Conservation (phyloP, 2,113 vertebrate genomes). For the Lanius collurio region DNA sequence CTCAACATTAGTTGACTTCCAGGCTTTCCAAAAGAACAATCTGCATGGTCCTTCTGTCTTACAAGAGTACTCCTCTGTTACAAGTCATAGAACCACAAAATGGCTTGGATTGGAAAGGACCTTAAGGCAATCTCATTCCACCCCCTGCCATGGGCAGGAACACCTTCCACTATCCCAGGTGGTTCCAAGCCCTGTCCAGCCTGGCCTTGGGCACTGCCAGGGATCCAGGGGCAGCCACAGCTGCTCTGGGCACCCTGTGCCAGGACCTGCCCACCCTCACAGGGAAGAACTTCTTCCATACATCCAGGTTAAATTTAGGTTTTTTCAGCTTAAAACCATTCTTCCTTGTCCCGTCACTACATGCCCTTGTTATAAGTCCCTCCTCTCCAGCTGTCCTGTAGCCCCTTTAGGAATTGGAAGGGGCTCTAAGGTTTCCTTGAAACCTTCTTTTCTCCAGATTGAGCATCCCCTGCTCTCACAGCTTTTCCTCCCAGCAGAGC, state of each 20-base stretch:
- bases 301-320: neutral
- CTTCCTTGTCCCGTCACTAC: neutral
- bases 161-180: neutral
- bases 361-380: neutral
- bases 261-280: neutral
- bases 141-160: neutral
- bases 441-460: neutral
- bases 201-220: neutral
- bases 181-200: neutral
- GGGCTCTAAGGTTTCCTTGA: neutral
- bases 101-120: neutral
- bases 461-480: accelerated
- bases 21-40: neutral
- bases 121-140: accelerated
- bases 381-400: neutral
- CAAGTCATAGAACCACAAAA: neutral
- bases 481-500: neutral
- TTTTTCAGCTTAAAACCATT: neutral
- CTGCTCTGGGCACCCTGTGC: neutral
- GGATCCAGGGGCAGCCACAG: neutral
- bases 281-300: neutral
- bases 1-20: neutral
- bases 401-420: neutral
- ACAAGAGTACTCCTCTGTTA: neutral
- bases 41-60: neutral